These are phyloP conservation scores for Diogma glabrata DNA, from an alignment of 2,888 invertebrate species.

Conservation along the genomic window DNA sequence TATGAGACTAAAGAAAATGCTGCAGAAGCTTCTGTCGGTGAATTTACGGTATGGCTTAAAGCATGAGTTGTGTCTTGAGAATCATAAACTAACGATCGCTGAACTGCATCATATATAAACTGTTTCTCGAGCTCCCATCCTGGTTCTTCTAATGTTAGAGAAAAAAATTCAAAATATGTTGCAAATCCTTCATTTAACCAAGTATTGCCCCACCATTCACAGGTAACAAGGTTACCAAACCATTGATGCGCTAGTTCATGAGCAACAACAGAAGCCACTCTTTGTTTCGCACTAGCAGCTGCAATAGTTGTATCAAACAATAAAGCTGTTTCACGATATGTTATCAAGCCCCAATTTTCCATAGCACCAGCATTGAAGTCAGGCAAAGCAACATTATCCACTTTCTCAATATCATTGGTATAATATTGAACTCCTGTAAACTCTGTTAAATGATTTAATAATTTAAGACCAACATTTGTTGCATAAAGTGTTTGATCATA, in stretches of 20 bases:
- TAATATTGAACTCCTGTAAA: constrained; percentile 61
- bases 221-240: constrained; percentile 66
- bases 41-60: constrained; percentile 44
- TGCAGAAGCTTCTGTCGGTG: constrained; percentile 43
- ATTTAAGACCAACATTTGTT: constrained; percentile 57
- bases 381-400: constrained; percentile 80
- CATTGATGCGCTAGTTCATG: constrained; percentile 62
- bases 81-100: constrained; percentile 48
- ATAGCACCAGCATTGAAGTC: constrained; percentile 77
- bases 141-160: constrained; percentile 28
- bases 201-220: constrained; percentile 56
- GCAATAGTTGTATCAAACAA: constrained; percentile 50
- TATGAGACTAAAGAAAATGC: constrained; percentile 59
- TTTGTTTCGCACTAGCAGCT: constrained; percentile 41
- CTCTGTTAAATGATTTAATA: constrained; percentile 53
- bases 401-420: constrained; percentile 50
- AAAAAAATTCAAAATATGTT: constrained; percentile 51
- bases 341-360: constrained; percentile 90
- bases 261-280: constrained; percentile 39
- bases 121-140: constrained; percentile 54
- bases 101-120: constrained; percentile 58
- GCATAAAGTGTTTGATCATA: constrained; percentile 49
- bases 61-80: constrained; percentile 45
- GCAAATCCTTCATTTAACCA: constrained; percentile 71
- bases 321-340: constrained; percentile 42